Percentiles rank a stretch among this genome's conserved stretches.
Evolutionary conservation across 2,888 invertebrate species (phyloP).

Genomic region (Tiphia femorata): DNA sequence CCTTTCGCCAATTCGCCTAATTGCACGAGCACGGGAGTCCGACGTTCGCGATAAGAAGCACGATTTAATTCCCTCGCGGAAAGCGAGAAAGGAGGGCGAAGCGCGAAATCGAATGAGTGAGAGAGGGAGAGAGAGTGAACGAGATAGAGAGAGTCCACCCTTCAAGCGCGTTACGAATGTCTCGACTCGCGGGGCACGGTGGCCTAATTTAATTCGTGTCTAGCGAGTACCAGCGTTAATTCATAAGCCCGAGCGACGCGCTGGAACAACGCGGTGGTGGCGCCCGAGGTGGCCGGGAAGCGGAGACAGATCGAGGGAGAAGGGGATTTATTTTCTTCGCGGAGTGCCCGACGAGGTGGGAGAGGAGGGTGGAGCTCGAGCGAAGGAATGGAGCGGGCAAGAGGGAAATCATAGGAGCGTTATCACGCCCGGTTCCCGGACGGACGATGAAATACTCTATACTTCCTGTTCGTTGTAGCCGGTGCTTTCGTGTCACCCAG

Average conservation of each 20-base stretch:
- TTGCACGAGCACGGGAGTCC: too few relatives aligned
- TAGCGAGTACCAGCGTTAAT: not conserved
- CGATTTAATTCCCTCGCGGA: too few relatives aligned
- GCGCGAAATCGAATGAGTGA: not conserved
- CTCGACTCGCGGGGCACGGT: not conserved
- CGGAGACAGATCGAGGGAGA: too few relatives aligned
- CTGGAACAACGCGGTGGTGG: not conserved
- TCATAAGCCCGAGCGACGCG: not conserved
- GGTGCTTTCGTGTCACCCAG: constrained; percentile 26
- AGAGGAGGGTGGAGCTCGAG: not conserved
- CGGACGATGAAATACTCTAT: constrained; percentile 32
- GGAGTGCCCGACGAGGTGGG: not conserved
- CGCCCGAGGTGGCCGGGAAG: too few relatives aligned
- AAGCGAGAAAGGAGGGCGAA: too few relatives aligned
- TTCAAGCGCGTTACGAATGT: constrained; percentile 5
- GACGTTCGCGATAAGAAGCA: too few relatives aligned
- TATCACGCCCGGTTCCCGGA: constrained; percentile 24
- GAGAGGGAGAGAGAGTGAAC: not conserved
- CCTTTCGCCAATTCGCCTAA: too few relatives aligned
- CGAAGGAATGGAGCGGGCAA: constrained; percentile 1
- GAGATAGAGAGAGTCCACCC: constrained; percentile 7
- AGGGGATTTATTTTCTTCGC: too few relatives aligned
- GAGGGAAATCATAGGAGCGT: constrained; percentile 29
- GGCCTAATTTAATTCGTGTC: not conserved
- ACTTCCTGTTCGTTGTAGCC: constrained; percentile 24